Evolutionary conservation across 2,113 vertebrate species (phyloP).

Genomic region (Acrocephalus arundinaceus): DNA sequence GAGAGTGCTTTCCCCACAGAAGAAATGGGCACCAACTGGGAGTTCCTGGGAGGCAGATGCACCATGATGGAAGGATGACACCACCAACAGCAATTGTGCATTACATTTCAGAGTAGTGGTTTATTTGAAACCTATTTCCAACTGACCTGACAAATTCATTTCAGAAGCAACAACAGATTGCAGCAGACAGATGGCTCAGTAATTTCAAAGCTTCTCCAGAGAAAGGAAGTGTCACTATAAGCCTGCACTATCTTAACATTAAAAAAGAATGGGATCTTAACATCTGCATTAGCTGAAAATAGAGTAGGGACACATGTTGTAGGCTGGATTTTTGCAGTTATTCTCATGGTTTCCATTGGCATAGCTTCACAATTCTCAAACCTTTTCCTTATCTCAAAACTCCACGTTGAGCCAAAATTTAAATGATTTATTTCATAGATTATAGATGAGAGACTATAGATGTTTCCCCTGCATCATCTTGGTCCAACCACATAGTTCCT

Average conservation of each 20-base stretch:
- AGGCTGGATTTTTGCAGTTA: neutral
- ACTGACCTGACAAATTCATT: constrained; percentile 44
- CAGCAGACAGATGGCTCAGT: constrained; percentile 41
- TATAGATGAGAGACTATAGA: neutral
- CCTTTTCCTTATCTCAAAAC: neutral
- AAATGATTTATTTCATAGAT: neutral
- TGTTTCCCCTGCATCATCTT: neutral
- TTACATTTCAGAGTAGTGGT: neutral
- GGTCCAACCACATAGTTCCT: neutral
- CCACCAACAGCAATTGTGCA: neutral
- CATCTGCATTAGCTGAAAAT: constrained; percentile 6
- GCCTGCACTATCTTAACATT: neutral
- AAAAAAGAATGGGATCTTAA: neutral
- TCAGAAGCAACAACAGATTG: constrained; percentile 49
- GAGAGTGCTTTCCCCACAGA: neutral
- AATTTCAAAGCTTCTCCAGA: constrained; percentile 32
- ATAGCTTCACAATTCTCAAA: neutral
- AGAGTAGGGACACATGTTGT: neutral
- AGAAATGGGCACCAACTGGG: neutral
- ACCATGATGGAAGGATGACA: neutral
- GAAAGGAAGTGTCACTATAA: constrained; percentile 25
- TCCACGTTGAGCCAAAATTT: neutral
- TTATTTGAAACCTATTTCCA: constrained; percentile 53
- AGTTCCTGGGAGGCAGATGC: neutral
- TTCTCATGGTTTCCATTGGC: neutral